These are phyloP conservation scores for Prietella phreatophila DNA, from an alignment of 2,113 vertebrate species.

Conservation along the genomic window DNA sequence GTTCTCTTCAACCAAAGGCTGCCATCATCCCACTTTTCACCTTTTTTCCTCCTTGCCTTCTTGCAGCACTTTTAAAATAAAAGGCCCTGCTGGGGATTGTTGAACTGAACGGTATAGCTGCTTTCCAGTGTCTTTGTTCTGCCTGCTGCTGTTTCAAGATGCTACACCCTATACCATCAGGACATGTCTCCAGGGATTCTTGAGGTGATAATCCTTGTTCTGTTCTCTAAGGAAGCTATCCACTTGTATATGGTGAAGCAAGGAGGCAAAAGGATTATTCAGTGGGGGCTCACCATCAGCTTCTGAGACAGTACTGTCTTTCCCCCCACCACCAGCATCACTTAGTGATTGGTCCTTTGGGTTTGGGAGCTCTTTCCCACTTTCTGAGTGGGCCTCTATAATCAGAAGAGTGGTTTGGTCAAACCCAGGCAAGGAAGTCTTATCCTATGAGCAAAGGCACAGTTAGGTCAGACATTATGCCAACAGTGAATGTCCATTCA, in stretches of 20 bases:
- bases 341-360: not conserved
- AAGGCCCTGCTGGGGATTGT: not conserved
- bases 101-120: not conserved
- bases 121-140: not conserved
- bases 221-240: not conserved
- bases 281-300: not conserved
- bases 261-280: not conserved
- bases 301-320: not conserved
- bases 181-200: not conserved
- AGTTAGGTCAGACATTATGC: not conserved
- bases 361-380: not conserved
- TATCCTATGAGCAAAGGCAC: not conserved
- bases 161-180: not conserved
- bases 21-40: not conserved
- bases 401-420: not conserved
- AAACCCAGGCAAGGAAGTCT: not conserved
- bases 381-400: not conserved
- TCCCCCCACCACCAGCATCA: not conserved
- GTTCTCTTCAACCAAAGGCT: not conserved
- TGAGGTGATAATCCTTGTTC: not conserved
- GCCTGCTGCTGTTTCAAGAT: not conserved
- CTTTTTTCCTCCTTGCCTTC: not conserved
- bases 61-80: not conserved
- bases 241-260: not conserved
- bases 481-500: not conserved